These are phyloP conservation scores for Charaxes varanes DNA, from an alignment of 1,140 invertebrate genomes.

Conservation along the genomic window DNA sequence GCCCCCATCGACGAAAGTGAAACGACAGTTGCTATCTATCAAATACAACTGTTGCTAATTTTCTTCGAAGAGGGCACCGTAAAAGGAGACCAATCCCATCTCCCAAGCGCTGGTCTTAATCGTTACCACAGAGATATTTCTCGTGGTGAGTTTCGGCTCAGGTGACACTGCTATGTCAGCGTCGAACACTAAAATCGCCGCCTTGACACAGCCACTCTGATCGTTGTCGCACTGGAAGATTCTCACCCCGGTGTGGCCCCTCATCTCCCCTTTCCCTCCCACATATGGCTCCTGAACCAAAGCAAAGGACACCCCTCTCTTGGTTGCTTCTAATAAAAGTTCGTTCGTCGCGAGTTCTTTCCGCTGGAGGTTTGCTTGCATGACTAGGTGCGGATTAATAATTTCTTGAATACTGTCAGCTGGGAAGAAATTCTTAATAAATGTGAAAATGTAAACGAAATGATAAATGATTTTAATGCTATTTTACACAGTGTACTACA, in stretches of 20 bases:
- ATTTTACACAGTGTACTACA: too few relatives aligned
- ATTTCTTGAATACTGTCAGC: too few relatives aligned
- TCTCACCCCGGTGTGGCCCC: neutral
- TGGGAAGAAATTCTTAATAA: too few relatives aligned
- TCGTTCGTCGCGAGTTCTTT: slow-evolving; percentile 10
- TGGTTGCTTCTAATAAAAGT: slow-evolving; percentile 3
- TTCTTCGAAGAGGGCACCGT: too few relatives aligned
- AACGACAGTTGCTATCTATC: too few relatives aligned
- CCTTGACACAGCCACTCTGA: slow-evolving; percentile 6
- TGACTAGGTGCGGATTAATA: neutral
- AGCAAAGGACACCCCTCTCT: neutral
- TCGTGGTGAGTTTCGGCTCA: slow-evolving; percentile 8
- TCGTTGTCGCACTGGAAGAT: slow-evolving; percentile 6
- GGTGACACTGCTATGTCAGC: neutral
- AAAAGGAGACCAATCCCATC: slow-evolving; percentile 4
- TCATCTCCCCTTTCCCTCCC: neutral
- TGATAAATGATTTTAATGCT: too few relatives aligned
- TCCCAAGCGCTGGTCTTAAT: slow-evolving; percentile 6
- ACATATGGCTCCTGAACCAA: slow-evolving; percentile 17
- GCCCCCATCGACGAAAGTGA: too few relatives aligned
- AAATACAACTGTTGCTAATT: too few relatives aligned
- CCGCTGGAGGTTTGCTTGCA: slow-evolving; percentile 13
- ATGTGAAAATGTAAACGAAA: too few relatives aligned
- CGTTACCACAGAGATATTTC: slow-evolving; percentile 8
- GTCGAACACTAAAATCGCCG: slow-evolving; percentile 10